Conservation (phyloP, 2,888 invertebrate species). For the Chrysomela aeneicollis region DNA sequence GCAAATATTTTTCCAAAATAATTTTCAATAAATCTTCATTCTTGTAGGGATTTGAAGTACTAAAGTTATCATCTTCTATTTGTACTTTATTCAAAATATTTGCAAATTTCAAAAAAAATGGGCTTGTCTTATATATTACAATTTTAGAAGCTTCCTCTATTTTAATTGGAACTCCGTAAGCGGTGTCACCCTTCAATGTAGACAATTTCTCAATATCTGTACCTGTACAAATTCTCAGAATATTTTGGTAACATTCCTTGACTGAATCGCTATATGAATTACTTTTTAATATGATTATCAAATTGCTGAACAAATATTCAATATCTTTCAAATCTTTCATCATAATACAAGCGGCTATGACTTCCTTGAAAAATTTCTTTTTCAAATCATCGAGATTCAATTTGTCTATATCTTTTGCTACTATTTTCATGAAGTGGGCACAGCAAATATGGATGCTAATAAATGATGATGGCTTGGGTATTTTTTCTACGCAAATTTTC, state of each 20-base stretch:
- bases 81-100: too few relatives aligned
- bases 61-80: too few relatives aligned
- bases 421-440: constrained; percentile 20
- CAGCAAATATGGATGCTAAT: background rate
- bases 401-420: constrained; percentile 13
- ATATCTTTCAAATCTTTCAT: constrained; percentile 12
- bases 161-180: background rate
- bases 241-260: background rate
- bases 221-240: background rate
- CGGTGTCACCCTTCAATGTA: background rate
- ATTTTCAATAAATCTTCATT: constrained; percentile 10
- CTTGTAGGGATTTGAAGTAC: background rate
- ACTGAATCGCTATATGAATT: background rate
- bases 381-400: background rate
- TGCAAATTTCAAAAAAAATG: constrained; percentile 3
- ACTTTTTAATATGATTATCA: background rate
- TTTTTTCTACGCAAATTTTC: background rate
- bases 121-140: background rate
- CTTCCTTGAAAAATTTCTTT: too few relatives aligned
- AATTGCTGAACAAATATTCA: background rate
- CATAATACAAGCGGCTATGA: constrained; percentile 6
- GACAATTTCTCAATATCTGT: background rate
- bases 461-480: background rate
- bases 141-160: background rate
- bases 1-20: constrained; percentile 15